A percentile compares a stretch with the other conserved stretches of the same genome.
Conservation (phyloP, 2,797 vertebrate genomes). For the Furcifer pardalis region DNA sequence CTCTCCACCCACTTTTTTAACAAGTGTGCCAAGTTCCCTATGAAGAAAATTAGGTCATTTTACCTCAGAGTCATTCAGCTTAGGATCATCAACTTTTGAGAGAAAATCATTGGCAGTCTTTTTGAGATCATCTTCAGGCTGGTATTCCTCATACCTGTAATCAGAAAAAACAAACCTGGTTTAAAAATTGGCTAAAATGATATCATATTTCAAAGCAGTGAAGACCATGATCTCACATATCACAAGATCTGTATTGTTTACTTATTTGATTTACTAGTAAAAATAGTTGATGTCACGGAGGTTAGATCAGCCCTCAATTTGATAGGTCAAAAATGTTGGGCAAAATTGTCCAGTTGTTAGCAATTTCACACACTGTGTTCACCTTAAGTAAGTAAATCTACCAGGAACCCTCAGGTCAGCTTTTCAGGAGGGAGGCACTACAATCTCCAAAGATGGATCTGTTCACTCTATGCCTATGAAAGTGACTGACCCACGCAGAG, state of each 20-base stretch:
- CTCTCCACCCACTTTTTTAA: neutral
- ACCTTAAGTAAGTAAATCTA: too few relatives aligned
- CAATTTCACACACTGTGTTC: too few relatives aligned
- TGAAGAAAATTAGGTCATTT: constrained; percentile 52
- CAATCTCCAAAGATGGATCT: too few relatives aligned
- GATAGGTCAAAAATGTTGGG: too few relatives aligned
- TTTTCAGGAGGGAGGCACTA: too few relatives aligned
- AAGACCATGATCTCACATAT: neutral
- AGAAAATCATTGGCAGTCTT: constrained; percentile 92
- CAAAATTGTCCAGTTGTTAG: neutral
- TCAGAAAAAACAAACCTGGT: neutral
- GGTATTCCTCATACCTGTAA: constrained; percentile 92
- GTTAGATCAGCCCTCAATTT: neutral
- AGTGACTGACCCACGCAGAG: neutral
- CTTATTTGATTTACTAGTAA: neutral
- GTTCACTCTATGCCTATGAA: too few relatives aligned
- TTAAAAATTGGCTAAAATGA: neutral
- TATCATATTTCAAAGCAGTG: too few relatives aligned
- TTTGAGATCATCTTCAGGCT: constrained; percentile 89
- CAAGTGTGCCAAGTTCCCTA: neutral
- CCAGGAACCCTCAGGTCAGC: too few relatives aligned
- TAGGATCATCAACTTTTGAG: constrained; percentile 93
- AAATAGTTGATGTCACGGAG: neutral
- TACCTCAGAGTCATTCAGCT: constrained; percentile 94
- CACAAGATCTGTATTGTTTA: neutral